Percentiles rank a stretch among this genome's conserved stretches.
Conservation (phyloP, 2,888 invertebrate genomes). For the Lasioglossum lativentre region DNA sequence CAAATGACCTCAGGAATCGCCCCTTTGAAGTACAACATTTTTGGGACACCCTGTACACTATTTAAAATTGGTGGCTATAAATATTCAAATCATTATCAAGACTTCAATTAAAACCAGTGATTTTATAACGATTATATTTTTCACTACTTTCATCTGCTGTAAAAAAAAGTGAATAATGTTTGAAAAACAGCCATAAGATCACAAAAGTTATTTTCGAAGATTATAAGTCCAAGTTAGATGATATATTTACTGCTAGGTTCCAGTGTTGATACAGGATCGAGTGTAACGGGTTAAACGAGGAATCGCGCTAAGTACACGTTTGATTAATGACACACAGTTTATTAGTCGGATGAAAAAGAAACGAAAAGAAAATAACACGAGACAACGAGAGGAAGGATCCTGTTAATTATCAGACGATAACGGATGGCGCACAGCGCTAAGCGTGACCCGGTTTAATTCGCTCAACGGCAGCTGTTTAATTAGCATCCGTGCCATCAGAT, state of each 20-base stretch:
- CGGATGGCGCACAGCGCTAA: slow-evolving; percentile 45
- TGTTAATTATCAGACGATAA: slow-evolving; percentile 56
- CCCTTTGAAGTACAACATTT: too few relatives aligned
- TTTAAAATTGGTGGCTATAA: background rate
- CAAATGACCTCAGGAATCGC: too few relatives aligned
- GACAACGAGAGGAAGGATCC: slow-evolving; percentile 26
- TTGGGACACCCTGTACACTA: background rate
- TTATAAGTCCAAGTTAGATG: background rate
- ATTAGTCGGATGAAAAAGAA: background rate
- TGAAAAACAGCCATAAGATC: background rate
- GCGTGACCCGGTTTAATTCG: slow-evolving; percentile 50
- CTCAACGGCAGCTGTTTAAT: slow-evolving; percentile 57
- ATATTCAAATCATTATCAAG: background rate
- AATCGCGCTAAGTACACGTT: background rate
- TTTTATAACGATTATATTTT: background rate
- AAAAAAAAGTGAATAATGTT: background rate
- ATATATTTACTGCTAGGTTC: background rate
- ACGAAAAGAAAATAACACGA: slow-evolving; percentile 21
- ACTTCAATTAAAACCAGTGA: background rate
- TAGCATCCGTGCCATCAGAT: slow-evolving; percentile 49
- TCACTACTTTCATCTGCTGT: background rate
- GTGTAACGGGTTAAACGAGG: background rate
- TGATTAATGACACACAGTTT: slow-evolving; percentile 1
- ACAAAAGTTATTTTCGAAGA: background rate
- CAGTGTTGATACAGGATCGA: background rate